phyloP scores from a whole-genome alignment of 1,140 invertebrate species.

The Trichogramma pretiosum region DNA sequence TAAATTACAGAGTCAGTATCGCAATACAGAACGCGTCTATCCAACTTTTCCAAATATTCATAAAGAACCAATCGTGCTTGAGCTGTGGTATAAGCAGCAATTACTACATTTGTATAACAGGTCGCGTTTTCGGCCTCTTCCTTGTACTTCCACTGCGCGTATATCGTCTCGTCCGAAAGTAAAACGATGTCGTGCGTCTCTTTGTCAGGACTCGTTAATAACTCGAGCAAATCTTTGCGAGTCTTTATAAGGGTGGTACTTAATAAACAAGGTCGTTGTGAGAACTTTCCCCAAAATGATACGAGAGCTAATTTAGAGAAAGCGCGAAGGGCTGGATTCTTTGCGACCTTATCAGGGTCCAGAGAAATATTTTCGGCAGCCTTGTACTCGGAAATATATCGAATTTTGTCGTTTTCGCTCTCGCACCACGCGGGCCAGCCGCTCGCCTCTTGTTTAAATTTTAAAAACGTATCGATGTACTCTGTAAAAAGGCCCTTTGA shows the following conservation, averaged over 20 bases:
- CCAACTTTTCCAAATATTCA: conserved; percentile 29
- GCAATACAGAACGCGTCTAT: too few species aligned
- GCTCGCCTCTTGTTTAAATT: conserved; percentile 31
- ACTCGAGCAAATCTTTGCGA: conserved; percentile 12
- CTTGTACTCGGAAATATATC: conserved; percentile 28
- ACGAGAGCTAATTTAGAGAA: conserved; percentile 30
- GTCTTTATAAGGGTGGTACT: conserved; percentile 18
- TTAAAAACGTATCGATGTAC: conserved; percentile 32
- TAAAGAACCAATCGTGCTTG: conserved; percentile 38
- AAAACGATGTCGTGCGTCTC: conserved; percentile 11
- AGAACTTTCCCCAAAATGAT: conserved; percentile 31
- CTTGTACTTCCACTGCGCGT: conserved; percentile 13
- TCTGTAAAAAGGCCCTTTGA: conserved; percentile 25
- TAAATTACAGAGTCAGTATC: too few species aligned
- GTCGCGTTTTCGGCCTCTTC: neutral
- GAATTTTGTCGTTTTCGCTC: conserved; percentile 22
- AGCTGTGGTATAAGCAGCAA: conserved; percentile 36
- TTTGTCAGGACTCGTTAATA: conserved; percentile 10
- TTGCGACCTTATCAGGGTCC: conserved; percentile 27
- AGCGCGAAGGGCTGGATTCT: conserved; percentile 30
- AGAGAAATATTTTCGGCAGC: conserved; percentile 32
- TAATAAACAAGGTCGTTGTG: conserved; percentile 17
- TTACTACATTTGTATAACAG: conserved; percentile 25
- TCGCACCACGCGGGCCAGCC: conserved; percentile 28
- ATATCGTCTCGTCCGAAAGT: conserved; percentile 18